Evolutionary conservation across 2,888 invertebrate species (phyloP), one percentile per base, ranked within the genome.

Genomic region (Nemotelus nigrinus): DNA sequence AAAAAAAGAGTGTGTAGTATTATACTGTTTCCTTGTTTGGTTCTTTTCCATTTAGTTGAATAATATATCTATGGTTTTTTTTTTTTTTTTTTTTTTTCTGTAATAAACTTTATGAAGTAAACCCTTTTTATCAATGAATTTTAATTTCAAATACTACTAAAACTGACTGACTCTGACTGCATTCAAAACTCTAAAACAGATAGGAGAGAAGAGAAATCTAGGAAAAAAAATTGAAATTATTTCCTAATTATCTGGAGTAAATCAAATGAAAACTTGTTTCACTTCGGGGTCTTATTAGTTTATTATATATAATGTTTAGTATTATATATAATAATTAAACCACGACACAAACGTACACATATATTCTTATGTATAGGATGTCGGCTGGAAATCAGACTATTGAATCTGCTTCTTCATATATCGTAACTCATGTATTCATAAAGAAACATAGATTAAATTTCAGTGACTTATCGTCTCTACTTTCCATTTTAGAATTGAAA

Each of bases 291-390:
- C 25, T 25, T 25, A 25, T 72, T 43, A 44, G 41, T 57, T 74
- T 60, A 74, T 55, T 48, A 74, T 74, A 74, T 57, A 67, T 76
- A 76, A 50, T 65, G 10, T n/a, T 43, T 44, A 39, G 53, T 67
- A 67, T 67, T 67, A 76, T 76, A 67, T 76, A 76, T 67, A 60
- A 60, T 77, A 43, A 55, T 39, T 78, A 77, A 77, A 79, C 78
- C 77, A 79, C 78, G 78, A 79, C 70, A 78, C 65, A 72, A 25
- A 77, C 70, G 78, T 78, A 77, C 77, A 79, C 78, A 78, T 78
- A 70, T 79, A 78, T 75, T 77, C 57, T n/a, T 25, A 57, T 57
- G 25, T 57, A n/a, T 3, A 25, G 2, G 25, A 8, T 57, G n/a
- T 3, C 57, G 10, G 3, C 25, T 4, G 10, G 10, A 10, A 57